phyloP scores from a whole-genome alignment of 1,140 invertebrate genomes.

The Scaptomyza pallida region DNA sequence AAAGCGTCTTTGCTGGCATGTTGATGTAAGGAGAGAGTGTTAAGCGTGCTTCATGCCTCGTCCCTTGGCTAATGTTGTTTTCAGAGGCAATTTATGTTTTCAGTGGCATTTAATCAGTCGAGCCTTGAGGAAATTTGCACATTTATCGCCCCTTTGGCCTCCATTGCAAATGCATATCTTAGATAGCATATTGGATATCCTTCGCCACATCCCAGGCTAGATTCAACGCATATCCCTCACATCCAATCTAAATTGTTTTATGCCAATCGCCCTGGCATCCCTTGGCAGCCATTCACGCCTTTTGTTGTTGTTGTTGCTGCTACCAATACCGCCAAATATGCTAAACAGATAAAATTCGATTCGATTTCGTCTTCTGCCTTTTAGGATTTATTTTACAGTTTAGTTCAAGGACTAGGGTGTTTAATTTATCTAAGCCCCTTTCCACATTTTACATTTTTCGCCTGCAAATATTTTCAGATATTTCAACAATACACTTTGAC shows the following conservation, averaged over 20 bases:
- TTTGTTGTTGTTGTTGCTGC: slow-evolving; percentile 15
- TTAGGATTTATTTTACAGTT: slow-evolving; percentile 17
- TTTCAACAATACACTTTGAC: slow-evolving; percentile 58
- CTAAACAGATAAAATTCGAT: slow-evolving; percentile 67
- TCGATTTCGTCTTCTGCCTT: slow-evolving; percentile 43
- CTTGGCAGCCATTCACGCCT: slow-evolving; percentile 32
- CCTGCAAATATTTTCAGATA: slow-evolving; percentile 45
- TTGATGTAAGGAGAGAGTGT: slow-evolving; percentile 1
- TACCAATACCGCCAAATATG: slow-evolving; percentile 45
- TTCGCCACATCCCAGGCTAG: slow-evolving; percentile 30
- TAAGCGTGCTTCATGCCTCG: background rate
- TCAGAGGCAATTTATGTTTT: slow-evolving; percentile 67
- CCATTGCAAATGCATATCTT: slow-evolving; percentile 34
- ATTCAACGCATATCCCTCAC: slow-evolving; percentile 44
- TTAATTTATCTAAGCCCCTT: slow-evolving; percentile 64
- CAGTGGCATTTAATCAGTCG: slow-evolving; percentile 65
- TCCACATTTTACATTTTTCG: slow-evolving; percentile 41
- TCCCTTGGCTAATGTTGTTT: slow-evolving; percentile 48
- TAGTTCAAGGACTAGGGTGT: slow-evolving; percentile 1
- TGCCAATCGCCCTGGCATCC: slow-evolving; percentile 40
- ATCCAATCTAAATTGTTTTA: slow-evolving; percentile 76
- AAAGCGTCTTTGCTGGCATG: slow-evolving; percentile 32
- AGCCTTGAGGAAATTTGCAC: slow-evolving; percentile 56
- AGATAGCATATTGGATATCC: slow-evolving; percentile 29
- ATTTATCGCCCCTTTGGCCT: slow-evolving; percentile 60